Evolutionary conservation across 2,888 invertebrate species (phyloP), one percentile per base, ranked within the genome.

Genomic region (Drosophila sordidula): DNA sequence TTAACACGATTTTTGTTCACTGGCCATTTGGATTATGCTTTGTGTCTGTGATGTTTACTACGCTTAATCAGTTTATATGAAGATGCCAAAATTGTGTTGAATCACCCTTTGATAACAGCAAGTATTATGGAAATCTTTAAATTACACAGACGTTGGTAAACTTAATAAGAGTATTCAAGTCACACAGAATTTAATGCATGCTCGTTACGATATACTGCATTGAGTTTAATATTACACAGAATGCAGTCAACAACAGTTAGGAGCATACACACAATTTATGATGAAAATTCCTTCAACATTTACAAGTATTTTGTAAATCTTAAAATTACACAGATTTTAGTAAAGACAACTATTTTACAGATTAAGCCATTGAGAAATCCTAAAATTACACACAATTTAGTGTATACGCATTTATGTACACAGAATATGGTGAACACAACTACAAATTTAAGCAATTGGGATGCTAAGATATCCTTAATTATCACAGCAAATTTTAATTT

Each of bases 1-100:
- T 81, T 70, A 78, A 76, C 74, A 58, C n/a, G 26, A 67, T 41
- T 47, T 72, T 44, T 63, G 29, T 18, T 29, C 38, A 25, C 42
- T 44, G 44, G 26, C 26, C 32, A 36, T 54, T 50, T 9, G 46
- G 29, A 22, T 42, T 59, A 25, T 44, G 38, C n/a, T 56, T 41
- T 38, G 11, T 46, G 18, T 18, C n/a, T n/a, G n/a, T 39, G 14
- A n/a, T 62, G 36, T 50, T 63, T 12, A 56, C 46, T 64, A 8
- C 5, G 14, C 36, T 41, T 36, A 70, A 69, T 58, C n/a, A 69
- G 39, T 11, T 29, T 4, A 52, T 45, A 32, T 41, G 29, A 25
- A 57, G 50, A 45, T 26, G 12, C 26, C 32, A 1, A 54, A 46
- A 34, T 36, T 12, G 26, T 29, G 12, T 47, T 46, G 25, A 50